These are phyloP conservation scores for Zosterops lateralis DNA, from an alignment of 2,113 vertebrate genomes.

Conservation along the genomic window DNA sequence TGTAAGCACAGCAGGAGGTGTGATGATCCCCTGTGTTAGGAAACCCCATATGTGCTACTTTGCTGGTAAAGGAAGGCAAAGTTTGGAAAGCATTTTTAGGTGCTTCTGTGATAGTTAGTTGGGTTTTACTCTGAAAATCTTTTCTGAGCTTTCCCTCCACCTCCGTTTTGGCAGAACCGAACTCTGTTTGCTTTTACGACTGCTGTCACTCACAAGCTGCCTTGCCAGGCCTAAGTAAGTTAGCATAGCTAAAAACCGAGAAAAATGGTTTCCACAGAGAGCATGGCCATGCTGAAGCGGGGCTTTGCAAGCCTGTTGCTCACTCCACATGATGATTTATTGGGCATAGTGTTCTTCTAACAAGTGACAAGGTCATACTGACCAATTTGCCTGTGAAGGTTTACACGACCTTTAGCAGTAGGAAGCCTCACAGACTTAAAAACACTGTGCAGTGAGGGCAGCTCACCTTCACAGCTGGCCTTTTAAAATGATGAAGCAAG, in stretches of 20 bases:
- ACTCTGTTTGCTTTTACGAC: neutral
- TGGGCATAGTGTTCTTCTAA: neutral
- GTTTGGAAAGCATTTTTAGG: neutral
- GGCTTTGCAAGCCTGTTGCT: neutral
- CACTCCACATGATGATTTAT: neutral
- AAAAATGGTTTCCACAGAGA: neutral
- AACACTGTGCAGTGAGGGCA: neutral
- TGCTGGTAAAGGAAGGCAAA: neutral
- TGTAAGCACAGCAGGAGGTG: neutral
- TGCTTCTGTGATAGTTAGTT: neutral
- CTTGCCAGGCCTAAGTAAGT: neutral
- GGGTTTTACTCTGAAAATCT: neutral
- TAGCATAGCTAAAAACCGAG: neutral
- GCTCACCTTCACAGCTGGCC: neutral
- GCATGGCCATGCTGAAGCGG: rapidly evolving
- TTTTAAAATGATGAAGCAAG: neutral
- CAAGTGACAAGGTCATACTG: neutral
- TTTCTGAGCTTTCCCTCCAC: neutral
- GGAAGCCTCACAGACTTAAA: neutral
- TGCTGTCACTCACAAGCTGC: neutral
- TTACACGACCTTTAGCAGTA: neutral
- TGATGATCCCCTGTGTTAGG: neutral
- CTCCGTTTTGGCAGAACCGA: neutral
- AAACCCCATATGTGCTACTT: neutral
- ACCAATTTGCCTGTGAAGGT: neutral